phyloP scores from a whole-genome alignment of 1,140 invertebrate species.

The Eriosoma lanigerum region DNA sequence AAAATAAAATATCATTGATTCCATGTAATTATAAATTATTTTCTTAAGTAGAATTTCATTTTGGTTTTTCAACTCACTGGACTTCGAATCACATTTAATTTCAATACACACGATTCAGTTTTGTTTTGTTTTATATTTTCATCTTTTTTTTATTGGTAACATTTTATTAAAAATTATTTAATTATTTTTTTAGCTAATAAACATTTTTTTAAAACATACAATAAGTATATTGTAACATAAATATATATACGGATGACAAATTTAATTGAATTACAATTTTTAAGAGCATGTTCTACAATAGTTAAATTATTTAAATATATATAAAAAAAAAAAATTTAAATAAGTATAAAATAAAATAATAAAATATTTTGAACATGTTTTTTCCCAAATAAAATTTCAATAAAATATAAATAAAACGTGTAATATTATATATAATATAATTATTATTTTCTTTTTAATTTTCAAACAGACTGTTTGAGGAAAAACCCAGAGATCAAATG shows the following conservation, averaged over 20 bases:
- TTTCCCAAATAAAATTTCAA: slow-evolving; percentile 47
- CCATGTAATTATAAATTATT: slow-evolving; percentile 1
- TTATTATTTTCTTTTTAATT: slow-evolving; percentile 21
- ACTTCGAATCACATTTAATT: background rate
- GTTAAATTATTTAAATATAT: too few relatives aligned
- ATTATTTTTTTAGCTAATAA: background rate
- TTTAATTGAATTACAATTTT: background rate
- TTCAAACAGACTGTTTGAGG: slow-evolving; percentile 46
- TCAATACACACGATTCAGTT: background rate
- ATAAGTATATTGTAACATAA: too few relatives aligned
- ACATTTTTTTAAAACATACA: background rate
- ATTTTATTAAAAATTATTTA: slow-evolving; percentile 7
- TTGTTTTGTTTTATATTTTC: too few relatives aligned
- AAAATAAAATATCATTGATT: slow-evolving; percentile 31
- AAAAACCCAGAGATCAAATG: slow-evolving; percentile 49
- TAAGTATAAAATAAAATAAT: slow-evolving; percentile 38
- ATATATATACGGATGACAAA: background rate
- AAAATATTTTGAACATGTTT: slow-evolving; percentile 22
- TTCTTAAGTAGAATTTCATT: slow-evolving; percentile 48
- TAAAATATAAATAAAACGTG: slow-evolving; percentile 42
- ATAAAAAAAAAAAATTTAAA: slow-evolving; percentile 5
- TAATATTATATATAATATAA: slow-evolving; percentile 27
- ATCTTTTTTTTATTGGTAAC: slow-evolving; percentile 30
- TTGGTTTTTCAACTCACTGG: slow-evolving; percentile 39
- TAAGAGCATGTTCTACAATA: background rate